These are phyloP conservation scores for Scolopax rusticola DNA, from an alignment of 2,797 vertebrate species.

Conservation along the genomic window DNA sequence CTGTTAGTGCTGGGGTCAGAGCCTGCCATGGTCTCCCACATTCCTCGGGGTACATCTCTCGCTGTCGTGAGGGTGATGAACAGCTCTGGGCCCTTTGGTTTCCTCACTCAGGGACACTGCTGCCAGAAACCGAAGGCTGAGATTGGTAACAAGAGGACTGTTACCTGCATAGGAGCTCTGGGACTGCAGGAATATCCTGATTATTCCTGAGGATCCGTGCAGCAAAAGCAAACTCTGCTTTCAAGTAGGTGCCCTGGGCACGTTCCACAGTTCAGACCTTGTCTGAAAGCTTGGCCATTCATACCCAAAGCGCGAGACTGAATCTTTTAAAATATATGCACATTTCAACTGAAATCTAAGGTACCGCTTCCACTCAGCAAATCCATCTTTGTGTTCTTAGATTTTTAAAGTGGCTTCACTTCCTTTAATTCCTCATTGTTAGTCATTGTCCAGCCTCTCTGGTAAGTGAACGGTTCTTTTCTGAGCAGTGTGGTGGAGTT, in stretches of 20 bases:
- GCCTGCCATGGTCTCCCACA: background rate
- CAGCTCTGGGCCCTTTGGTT: background rate
- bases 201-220: background rate
- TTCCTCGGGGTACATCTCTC: background rate
- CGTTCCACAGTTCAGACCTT: background rate
- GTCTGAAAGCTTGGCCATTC: background rate
- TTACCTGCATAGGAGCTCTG: background rate
- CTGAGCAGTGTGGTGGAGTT: background rate
- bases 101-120: background rate
- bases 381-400: background rate
- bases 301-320: background rate
- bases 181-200: background rate
- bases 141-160: background rate
- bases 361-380: background rate
- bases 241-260: background rate
- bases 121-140: background rate
- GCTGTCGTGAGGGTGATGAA: background rate
- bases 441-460: background rate
- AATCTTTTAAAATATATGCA: background rate
- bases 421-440: background rate
- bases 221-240: background rate
- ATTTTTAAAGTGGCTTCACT: background rate
- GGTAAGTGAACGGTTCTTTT: background rate
- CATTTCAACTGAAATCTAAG: background rate
- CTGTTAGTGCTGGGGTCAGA: background rate